Percentiles rank a stretch among this genome's conserved stretches.
Conservation (phyloP, 2,797 vertebrate species). For the Remorina albescens region DNA sequence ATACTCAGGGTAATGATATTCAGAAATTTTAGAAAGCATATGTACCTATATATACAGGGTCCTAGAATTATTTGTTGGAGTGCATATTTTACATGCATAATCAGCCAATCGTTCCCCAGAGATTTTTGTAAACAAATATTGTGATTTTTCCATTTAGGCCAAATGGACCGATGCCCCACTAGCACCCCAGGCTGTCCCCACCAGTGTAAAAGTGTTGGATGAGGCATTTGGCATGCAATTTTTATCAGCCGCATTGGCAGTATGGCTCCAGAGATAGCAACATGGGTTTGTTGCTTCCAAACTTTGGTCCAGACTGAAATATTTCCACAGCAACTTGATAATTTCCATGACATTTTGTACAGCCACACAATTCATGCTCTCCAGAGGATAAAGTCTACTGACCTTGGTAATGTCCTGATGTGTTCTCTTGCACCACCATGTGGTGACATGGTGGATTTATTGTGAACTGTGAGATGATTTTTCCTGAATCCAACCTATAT, state of each 20-base stretch:
- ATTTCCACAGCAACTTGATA: not conserved
- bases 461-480: not conserved
- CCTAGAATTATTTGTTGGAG: too few relatives aligned
- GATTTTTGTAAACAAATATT: constrained; percentile 8
- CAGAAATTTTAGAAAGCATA: too few relatives aligned
- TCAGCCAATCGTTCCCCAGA: not conserved
- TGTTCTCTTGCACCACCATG: not conserved
- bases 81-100: not conserved
- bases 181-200: not conserved
- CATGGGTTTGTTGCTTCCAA: not conserved
- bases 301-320: not conserved
- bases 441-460: not conserved
- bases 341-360: not conserved
- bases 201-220: constrained; percentile 1
- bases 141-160: not conserved
- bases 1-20: too few relatives aligned
- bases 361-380: not conserved
- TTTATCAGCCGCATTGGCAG: not conserved
- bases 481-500: not conserved
- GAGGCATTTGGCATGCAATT: not conserved
- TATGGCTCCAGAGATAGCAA: not conserved
- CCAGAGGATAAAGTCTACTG: not conserved
- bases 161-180: not conserved
- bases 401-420: not conserved
- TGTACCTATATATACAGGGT: too few relatives aligned